A percentile compares a stretch with the other conserved stretches of the same genome.
Evolutionary conservation across 1,140 invertebrate genomes (phyloP).

Genomic region (Drosophila prosaltans): DNA sequence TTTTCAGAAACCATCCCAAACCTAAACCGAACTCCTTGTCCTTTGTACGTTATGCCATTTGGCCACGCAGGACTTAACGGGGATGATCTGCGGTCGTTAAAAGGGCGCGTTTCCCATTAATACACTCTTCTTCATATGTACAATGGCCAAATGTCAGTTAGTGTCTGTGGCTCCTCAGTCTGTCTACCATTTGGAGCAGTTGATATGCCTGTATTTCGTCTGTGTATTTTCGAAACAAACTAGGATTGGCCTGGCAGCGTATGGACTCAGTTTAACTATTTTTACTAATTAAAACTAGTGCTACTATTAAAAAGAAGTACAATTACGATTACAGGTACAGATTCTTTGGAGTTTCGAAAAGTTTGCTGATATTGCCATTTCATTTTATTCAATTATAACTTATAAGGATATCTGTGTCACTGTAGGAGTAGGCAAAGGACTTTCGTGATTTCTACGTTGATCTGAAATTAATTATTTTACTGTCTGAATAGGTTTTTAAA

Average conservation of each 20-base stretch:
- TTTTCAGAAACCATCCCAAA: constrained; percentile 22
- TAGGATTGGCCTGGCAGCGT: constrained; percentile 59
- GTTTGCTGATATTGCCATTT: too few species aligned
- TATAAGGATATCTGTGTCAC: too few species aligned
- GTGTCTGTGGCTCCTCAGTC: constrained; percentile 14
- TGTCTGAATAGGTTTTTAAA: too few species aligned
- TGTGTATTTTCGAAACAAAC: constrained; percentile 21
- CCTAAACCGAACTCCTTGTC: constrained; percentile 27
- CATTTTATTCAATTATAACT: too few species aligned
- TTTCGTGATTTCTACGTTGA: too few species aligned
- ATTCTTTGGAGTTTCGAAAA: too few species aligned
- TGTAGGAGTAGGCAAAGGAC: too few species aligned
- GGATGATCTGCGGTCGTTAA: constrained; percentile 72
- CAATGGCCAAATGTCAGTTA: constrained; percentile 65
- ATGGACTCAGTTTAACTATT: constrained; percentile 32
- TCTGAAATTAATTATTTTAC: too few species aligned
- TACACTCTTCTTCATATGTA: constrained; percentile 18
- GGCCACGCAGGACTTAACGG: constrained; percentile 51
- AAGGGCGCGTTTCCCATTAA: constrained; percentile 74
- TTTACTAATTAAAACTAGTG: constrained; percentile 59
- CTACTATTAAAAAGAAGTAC: background rate
- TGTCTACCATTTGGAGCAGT: background rate
- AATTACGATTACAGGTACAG: background rate
- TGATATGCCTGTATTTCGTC: constrained; percentile 7
- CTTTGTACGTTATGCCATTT: constrained; percentile 40